Evolutionary conservation across 2,797 vertebrate species (phyloP), one percentile per base, ranked within the genome.

Genomic region (Pseudochirops corinnae): DNA sequence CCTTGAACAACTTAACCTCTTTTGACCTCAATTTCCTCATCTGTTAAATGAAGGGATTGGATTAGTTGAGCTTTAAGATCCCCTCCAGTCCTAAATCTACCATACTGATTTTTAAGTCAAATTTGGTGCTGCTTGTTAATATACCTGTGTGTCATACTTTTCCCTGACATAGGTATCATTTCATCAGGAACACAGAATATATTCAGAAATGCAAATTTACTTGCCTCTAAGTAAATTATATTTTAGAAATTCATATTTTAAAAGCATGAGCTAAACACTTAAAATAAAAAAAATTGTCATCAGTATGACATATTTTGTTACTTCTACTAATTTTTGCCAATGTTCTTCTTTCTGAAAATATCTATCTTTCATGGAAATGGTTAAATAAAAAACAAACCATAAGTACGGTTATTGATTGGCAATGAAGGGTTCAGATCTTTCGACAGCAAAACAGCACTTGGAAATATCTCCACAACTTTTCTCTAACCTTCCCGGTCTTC

Each of bases 281-380:
- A 96, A 96, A 94, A 94, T 96, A 94, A 96, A 56, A 46, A 94
- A 82, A 93, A 95, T 97, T 96, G 96, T 91, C 67, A 94, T 55
- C 33, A 60, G 57, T 16, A 92, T 96, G 33, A 55, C 87, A 55
- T 29, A 93, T 62, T 94, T 97, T 60, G 1, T 46, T 93, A 56
- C 92, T 96, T 96, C 57, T 60, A 92, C 96, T 97, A 94, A 18
- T 96, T 94, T 90, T 52, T 95, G 92, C 87, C 50, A 95, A 50
- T 91, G 93, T 67, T 91, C 53, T 13, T 87, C 74, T 50, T 87
- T 87, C 74, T 50, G 10, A 21, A 87, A 50, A 50, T 9, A 26
- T 50, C 46, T 18, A 18, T 74, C 62, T 9, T 46, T 87, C 9
- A 26, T 50, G 21, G 21, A 87, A 87, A 46, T 87, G 39, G 10